A percentile compares a stretch with the other conserved stretches of the same genome.
phyloP scores from a whole-genome alignment of 2,797 vertebrate species.

The Champsocephalus gunnari region DNA sequence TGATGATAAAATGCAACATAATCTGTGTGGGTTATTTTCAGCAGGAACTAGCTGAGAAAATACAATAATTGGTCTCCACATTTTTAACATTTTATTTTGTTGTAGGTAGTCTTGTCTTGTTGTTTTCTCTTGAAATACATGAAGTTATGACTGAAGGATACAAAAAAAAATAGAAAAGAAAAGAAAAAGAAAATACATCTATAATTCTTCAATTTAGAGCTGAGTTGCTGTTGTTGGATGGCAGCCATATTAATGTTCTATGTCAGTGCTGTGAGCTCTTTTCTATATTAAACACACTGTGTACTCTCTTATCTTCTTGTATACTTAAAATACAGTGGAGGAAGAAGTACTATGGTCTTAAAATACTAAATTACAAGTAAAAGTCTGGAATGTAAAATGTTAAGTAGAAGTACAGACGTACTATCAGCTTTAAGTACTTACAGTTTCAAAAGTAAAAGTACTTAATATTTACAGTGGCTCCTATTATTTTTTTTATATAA shows the following conservation, averaged over 20 bases:
- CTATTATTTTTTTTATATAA: too few relatives aligned
- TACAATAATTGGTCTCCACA: neutral
- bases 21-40: neutral
- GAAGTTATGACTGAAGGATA: slow-evolving; percentile 3
- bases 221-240: neutral
- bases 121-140: neutral
- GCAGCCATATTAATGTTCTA: slow-evolving; percentile 26
- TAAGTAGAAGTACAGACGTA: too few relatives aligned
- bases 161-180: too few relatives aligned
- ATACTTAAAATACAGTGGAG: neutral
- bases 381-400: too few relatives aligned
- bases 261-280: neutral
- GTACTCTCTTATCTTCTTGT: neutral
- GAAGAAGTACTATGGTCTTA: too few relatives aligned
- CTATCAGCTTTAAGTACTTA: too few relatives aligned
- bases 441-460: too few relatives aligned
- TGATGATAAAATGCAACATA: slow-evolving; percentile 13
- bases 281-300: slow-evolving; percentile 15
- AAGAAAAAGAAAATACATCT: neutral
- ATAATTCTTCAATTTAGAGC: neutral
- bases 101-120: neutral
- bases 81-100: neutral
- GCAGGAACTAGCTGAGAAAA: neutral
- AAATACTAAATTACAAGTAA: too few relatives aligned
- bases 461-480: too few relatives aligned